Percentiles rank a stretch among this genome's conserved stretches.
Evolutionary conservation across 2,888 invertebrate species (phyloP).

Genomic region (Autographa pulchrina): DNA sequence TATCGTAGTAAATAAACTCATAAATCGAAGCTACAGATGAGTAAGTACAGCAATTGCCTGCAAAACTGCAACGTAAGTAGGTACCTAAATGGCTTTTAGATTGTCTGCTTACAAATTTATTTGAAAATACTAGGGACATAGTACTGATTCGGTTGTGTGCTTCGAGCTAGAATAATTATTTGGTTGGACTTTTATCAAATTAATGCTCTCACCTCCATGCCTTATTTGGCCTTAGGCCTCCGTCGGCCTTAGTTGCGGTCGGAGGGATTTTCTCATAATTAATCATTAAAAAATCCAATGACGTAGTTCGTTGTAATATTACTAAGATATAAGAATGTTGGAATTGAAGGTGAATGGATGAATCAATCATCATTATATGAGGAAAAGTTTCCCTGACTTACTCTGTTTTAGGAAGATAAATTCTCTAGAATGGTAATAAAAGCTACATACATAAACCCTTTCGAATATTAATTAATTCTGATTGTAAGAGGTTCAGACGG

Average conservation of each 20-base stretch:
- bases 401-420: neutral
- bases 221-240: too few species aligned
- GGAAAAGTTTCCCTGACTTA: neutral
- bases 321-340: neutral
- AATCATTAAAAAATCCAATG: neutral
- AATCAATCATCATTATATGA: neutral
- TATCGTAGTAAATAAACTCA: neutral
- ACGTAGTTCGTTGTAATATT: neutral
- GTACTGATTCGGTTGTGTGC: neutral
- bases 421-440: too few species aligned
- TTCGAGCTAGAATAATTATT: neutral
- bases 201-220: neutral
- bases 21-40: constrained; percentile 1
- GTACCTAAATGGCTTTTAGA: neutral
- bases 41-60: neutral
- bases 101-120: neutral
- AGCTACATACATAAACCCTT: neutral
- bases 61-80: neutral
- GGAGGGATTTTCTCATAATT: neutral
- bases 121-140: neutral
- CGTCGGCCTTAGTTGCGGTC: neutral
- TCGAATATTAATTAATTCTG: neutral
- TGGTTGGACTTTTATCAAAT: neutral
- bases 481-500: neutral
- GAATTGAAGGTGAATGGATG: neutral